A percentile compares a stretch with the other conserved stretches of the same genome.
Conservation (phyloP, 1,140 invertebrate species). For the Cotesia glomerata region DNA sequence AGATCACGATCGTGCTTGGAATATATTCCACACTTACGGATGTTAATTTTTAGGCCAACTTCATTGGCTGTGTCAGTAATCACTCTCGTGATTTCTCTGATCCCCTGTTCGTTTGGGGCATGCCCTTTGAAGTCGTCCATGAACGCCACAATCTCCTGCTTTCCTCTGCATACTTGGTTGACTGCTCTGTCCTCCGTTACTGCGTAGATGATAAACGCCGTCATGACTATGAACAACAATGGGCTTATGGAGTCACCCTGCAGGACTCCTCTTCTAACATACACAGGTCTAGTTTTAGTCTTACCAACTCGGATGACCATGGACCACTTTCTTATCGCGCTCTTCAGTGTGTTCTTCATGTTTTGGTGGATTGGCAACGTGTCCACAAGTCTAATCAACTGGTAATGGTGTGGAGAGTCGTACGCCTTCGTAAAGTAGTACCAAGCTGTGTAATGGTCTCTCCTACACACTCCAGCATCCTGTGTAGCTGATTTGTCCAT, state of each 20-base stretch:
- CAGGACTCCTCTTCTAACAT: conserved; percentile 32
- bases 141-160: conserved; percentile 33
- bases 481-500: conserved; percentile 30
- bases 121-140: conserved; percentile 44
- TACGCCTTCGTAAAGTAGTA: conserved; percentile 39
- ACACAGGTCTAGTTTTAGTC: conserved; percentile 30
- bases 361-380: conserved; percentile 28
- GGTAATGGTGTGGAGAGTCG: conserved; percentile 35
- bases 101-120: conserved; percentile 19
- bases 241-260: conserved; percentile 37
- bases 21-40: conserved; percentile 34
- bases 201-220: conserved; percentile 28
- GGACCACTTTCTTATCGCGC: conserved; percentile 32
- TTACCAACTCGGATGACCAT: conserved; percentile 26
- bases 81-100: background rate
- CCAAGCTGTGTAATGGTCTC: conserved; percentile 31
- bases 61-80: conserved; percentile 21
- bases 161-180: conserved; percentile 24
- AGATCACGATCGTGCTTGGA: background rate
- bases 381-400: conserved; percentile 17
- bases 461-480: conserved; percentile 24
- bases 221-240: conserved; percentile 35
- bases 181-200: conserved; percentile 24
- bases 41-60: conserved; percentile 33
- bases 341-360: conserved; percentile 31